Evolutionary conservation across 2,113 vertebrate genomes (phyloP).

Genomic region (Atractosteus spatula): DNA sequence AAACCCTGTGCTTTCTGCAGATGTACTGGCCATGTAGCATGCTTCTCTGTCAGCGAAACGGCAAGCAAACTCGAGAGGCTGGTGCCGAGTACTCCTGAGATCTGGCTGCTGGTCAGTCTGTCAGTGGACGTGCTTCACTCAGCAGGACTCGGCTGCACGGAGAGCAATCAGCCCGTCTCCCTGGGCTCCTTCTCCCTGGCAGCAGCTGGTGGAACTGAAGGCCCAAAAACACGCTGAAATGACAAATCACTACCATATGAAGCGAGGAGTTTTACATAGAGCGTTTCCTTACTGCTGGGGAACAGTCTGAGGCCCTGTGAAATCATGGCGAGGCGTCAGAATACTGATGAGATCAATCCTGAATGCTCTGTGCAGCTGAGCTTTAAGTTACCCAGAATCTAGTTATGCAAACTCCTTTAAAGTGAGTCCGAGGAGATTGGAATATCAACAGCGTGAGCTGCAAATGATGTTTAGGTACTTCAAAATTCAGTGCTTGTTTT

Average conservation of each 20-base stretch:
- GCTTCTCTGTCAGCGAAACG: too few relatives aligned
- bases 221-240: constrained; percentile 62
- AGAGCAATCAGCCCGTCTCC: constrained; percentile 63
- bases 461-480: background rate
- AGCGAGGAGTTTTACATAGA: constrained; percentile 52
- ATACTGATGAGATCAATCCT: constrained; percentile 43
- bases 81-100: background rate
- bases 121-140: constrained; percentile 27
- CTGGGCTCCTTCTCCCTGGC: constrained; percentile 58
- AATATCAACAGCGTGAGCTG: background rate
- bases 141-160: constrained; percentile 49
- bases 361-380: background rate
- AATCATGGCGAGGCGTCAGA: constrained; percentile 49
- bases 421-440: background rate
- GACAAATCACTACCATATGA: constrained; percentile 86
- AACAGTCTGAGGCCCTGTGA: constrained; percentile 47
- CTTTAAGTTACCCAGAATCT: background rate
- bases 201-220: constrained; percentile 64
- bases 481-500: too few relatives aligned
- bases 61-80: background rate
- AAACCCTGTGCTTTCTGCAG: too few relatives aligned
- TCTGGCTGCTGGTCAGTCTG: constrained; percentile 19
- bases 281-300: constrained; percentile 52
- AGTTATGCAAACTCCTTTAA: background rate
- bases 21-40: too few relatives aligned